Evolutionary conservation across 2,797 vertebrate genomes (phyloP).

Genomic region (Calcarius lapponicus): DNA sequence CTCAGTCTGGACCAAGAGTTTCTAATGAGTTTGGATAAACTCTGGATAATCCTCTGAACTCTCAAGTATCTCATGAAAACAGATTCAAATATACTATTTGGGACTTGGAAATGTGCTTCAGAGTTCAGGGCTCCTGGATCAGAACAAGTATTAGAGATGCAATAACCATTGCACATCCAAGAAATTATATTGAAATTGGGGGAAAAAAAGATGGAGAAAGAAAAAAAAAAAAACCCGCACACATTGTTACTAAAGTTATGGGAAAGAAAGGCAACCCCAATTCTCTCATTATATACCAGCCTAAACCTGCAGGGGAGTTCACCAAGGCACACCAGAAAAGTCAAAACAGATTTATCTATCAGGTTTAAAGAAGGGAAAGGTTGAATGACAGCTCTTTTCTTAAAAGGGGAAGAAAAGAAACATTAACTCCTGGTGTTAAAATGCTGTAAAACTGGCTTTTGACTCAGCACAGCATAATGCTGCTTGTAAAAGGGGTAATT

Average conservation of each 20-base stretch:
- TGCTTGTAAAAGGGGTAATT: conserved; percentile 55
- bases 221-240: background rate
- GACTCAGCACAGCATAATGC: conserved; percentile 49
- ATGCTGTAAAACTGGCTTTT: conserved; percentile 65
- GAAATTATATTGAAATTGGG: background rate
- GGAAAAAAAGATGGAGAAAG: rapidly evolving
- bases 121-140: background rate
- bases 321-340: background rate
- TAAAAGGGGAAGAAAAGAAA: conserved; percentile 47
- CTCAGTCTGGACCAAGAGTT: conserved; percentile 14
- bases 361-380: conserved; percentile 1
- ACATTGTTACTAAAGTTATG: background rate
- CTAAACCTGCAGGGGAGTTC: conserved; percentile 47
- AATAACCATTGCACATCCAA: background rate
- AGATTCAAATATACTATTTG: background rate
- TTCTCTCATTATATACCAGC: conserved; percentile 22
- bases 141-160: background rate
- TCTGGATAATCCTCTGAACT: conserved; percentile 19
- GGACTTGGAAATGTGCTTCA: background rate
- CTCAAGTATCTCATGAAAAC: background rate
- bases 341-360: conserved; percentile 29
- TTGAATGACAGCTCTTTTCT: conserved; percentile 50
- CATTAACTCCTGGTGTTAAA: conserved; percentile 67
- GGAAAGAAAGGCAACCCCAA: background rate
- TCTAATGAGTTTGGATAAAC: conserved; percentile 38